Percentiles rank a stretch among this genome's conserved stretches.
Evolutionary conservation across 2,888 invertebrate species (phyloP).

Genomic region (Sinohyriopsis cumingii): DNA sequence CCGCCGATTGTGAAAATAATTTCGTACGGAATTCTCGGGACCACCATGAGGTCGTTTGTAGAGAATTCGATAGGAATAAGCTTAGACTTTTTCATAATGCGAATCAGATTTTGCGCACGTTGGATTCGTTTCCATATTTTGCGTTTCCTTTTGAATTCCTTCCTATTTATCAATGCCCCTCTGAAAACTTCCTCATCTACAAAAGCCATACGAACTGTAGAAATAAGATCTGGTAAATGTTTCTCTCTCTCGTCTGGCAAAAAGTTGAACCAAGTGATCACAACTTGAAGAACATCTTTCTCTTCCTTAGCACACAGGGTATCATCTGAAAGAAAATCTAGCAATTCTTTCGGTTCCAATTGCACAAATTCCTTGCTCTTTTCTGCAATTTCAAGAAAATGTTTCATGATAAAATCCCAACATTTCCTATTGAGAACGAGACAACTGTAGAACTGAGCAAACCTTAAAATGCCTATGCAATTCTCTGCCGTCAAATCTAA

Average conservation of each 20-base stretch:
- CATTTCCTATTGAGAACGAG: slow-evolving; percentile 81
- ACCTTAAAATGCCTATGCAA: slow-evolving; percentile 87
- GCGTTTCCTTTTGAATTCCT: slow-evolving; percentile 27
- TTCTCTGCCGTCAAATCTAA: slow-evolving; percentile 82
- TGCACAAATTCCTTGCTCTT: slow-evolving; percentile 52
- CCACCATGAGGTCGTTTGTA: slow-evolving; percentile 15
- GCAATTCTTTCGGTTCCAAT: slow-evolving; percentile 74
- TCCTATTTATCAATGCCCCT: slow-evolving; percentile 19
- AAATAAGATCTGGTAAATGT: slow-evolving; percentile 79
- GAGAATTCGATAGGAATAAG: slow-evolving; percentile 12
- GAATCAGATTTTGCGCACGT: slow-evolving; percentile 23
- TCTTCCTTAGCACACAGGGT: slow-evolving; percentile 83
- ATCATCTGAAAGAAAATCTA: slow-evolving; percentile 75
- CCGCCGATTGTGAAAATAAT: slow-evolving; percentile 89
- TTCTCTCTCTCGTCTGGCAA: slow-evolving; percentile 81
- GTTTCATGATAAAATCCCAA: slow-evolving; percentile 79
- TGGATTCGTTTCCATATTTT: slow-evolving; percentile 24
- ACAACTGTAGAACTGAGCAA: slow-evolving; percentile 85
- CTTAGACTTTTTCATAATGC: slow-evolving; percentile 25
- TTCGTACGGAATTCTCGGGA: slow-evolving; percentile 86
- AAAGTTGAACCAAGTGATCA: slow-evolving; percentile 77
- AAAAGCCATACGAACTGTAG: slow-evolving; percentile 48
- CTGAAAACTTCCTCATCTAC: slow-evolving; percentile 36
- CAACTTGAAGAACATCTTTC: slow-evolving; percentile 67
- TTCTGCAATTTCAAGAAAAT: slow-evolving; percentile 52